Conservation (phyloP, 1,140 invertebrate species). For the Sminthurinus signatus region DNA sequence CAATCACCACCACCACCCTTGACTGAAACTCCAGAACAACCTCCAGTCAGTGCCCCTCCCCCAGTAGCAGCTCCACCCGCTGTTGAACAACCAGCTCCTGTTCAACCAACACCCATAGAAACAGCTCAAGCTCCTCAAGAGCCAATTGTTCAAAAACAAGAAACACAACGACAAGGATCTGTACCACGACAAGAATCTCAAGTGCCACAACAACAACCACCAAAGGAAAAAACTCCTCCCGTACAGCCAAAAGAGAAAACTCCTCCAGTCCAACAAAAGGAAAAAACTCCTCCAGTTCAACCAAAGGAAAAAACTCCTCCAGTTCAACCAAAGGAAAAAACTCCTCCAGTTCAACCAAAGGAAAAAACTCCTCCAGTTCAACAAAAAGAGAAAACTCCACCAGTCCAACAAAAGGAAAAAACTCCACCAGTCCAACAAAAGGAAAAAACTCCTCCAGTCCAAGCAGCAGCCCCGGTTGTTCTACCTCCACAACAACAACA, state of each 20-base stretch:
- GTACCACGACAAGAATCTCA: slow-evolving; percentile 42
- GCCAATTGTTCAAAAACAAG: no score
- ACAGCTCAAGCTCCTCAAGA: not conserved
- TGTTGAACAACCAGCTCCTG: not conserved
- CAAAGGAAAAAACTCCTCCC: not conserved
- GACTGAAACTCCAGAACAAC: not conserved
- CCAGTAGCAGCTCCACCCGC: not conserved
- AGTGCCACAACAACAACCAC: no score
- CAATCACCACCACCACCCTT: slow-evolving; percentile 18
- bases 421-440: not conserved
- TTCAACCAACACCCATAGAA: not conserved
- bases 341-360: not conserved
- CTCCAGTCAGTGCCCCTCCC: not conserved
- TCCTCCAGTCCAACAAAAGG: not conserved
- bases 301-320: not conserved
- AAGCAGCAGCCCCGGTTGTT: slow-evolving; percentile 44
- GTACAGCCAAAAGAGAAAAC: not conserved
- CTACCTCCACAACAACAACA: slow-evolving; percentile 15
- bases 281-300: not conserved
- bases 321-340: slow-evolving; percentile 42
- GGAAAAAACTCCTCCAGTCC: slow-evolving; percentile 23
- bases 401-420: not conserved
- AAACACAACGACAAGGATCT: not conserved
- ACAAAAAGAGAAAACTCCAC: not conserved
- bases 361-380: not conserved